Conservation (phyloP, 37 sponge, comb jelly and placozoan species). For the Beroe ovata region DNA sequence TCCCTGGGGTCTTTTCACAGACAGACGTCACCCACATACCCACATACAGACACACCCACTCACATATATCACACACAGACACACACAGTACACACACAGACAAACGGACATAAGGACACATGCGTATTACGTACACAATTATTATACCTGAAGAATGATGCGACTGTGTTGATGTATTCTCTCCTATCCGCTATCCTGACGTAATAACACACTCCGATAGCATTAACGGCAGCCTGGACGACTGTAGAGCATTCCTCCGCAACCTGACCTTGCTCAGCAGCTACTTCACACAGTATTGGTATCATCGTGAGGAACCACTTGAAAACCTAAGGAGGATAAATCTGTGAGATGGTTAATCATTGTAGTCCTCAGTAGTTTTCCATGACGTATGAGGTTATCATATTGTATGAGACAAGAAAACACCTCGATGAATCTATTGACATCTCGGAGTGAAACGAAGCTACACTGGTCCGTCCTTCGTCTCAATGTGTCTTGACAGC, state of each 20-base stretch:
- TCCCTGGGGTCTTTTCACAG: too few relatives aligned
- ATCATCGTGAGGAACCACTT: conserved; percentile 21
- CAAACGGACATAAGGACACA: too few relatives aligned
- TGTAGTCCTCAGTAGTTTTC: too few relatives aligned
- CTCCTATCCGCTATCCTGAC: background rate
- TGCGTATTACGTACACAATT: too few relatives aligned
- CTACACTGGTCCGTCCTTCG: conserved; percentile 70
- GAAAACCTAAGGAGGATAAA: conserved; percentile 9
- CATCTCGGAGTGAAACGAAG: conserved; percentile 77
- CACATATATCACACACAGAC: too few relatives aligned
- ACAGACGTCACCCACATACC: too few relatives aligned
- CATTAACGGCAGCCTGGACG: background rate
- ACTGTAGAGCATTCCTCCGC: background rate
- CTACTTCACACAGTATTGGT: background rate
- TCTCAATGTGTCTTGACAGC: conserved; percentile 59
- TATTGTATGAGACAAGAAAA: too few relatives aligned
- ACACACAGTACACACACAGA: too few relatives aligned
- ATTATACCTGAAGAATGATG: conserved; percentile 14
- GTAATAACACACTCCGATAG: conserved; percentile 48
- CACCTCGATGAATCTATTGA: conserved; percentile 51
- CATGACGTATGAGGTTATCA: too few relatives aligned
- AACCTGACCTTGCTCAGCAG: background rate
- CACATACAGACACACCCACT: too few relatives aligned
- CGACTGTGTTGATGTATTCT: background rate
- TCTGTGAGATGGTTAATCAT: too few relatives aligned